These are phyloP conservation scores for Lamprologus ornatipinnis DNA, from an alignment of 2,113 vertebrate species.

Conservation along the genomic window DNA sequence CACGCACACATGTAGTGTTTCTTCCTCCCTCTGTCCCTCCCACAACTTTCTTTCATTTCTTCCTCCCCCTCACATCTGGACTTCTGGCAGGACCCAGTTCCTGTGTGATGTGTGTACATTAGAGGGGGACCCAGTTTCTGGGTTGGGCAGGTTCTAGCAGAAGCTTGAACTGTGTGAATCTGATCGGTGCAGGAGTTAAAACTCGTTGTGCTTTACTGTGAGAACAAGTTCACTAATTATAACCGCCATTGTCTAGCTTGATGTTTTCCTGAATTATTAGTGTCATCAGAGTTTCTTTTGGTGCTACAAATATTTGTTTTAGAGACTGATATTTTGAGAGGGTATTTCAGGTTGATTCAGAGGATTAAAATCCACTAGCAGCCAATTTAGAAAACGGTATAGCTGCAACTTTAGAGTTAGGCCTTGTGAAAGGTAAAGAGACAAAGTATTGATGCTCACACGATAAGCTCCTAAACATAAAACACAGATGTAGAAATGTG, in stretches of 20 bases:
- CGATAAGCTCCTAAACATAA: background rate
- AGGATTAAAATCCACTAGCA: background rate
- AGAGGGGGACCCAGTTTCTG: constrained; percentile 31
- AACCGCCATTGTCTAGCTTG: background rate
- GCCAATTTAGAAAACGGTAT: background rate
- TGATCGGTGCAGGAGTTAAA: constrained; percentile 1
- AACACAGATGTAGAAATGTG: constrained; percentile 13
- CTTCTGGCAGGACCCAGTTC: constrained; percentile 47
- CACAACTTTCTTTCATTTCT: background rate
- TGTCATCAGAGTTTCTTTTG: background rate
- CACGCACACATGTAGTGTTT: background rate
- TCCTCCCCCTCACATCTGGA: constrained; percentile 70
- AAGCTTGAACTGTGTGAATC: background rate
- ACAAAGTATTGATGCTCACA: background rate
- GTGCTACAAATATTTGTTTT: background rate
- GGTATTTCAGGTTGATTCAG: background rate
- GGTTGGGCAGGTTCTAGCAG: constrained; percentile 26
- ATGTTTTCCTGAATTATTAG: background rate
- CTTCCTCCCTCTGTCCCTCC: background rate
- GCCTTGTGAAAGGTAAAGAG: background rate
- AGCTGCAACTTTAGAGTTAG: background rate
- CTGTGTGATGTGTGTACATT: constrained; percentile 40
- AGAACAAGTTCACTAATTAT: background rate
- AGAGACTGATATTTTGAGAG: background rate
- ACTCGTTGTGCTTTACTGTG: background rate